Percentiles rank a stretch among this genome's conserved stretches.
Conservation (phyloP, 2,888 invertebrate species). For the Phania funesta region DNA sequence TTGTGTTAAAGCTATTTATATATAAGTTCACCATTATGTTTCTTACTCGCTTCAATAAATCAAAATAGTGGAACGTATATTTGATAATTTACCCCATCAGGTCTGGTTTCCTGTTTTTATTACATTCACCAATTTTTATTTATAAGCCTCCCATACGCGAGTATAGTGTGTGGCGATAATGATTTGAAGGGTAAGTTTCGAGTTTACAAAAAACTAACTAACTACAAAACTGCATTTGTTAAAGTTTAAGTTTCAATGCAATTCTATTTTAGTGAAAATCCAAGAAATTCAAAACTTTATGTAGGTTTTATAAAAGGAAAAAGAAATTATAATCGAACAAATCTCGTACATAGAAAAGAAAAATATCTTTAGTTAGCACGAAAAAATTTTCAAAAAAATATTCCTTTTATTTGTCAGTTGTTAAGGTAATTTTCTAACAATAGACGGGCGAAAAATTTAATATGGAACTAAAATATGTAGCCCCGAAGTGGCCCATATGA, state of each 20-base stretch:
- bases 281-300: constrained; percentile 54
- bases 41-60: neutral
- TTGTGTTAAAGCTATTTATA: neutral
- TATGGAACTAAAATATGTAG: too few species aligned
- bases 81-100: constrained; percentile 26
- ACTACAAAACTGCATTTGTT: neutral
- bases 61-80: neutral
- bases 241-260: constrained; percentile 36
- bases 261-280: constrained; percentile 58
- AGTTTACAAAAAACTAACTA: constrained; percentile 8
- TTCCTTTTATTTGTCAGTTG: too few species aligned
- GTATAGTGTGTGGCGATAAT: constrained; percentile 12
- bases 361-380: too few species aligned
- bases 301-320: constrained; percentile 10
- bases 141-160: neutral
- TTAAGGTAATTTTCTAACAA: too few species aligned
- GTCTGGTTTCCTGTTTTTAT: constrained; percentile 27
- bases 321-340: neutral
- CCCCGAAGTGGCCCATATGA: too few species aligned
- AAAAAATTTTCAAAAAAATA: too few species aligned
- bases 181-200: constrained; percentile 53
- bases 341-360: too few species aligned
- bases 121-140: too few species aligned
- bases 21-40: constrained; percentile 32
- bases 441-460: too few species aligned